Percentiles rank a stretch among this genome's conserved stretches.
Evolutionary conservation across 2,113 vertebrate genomes (phyloP).

Genomic region (Pionites leucogaster): DNA sequence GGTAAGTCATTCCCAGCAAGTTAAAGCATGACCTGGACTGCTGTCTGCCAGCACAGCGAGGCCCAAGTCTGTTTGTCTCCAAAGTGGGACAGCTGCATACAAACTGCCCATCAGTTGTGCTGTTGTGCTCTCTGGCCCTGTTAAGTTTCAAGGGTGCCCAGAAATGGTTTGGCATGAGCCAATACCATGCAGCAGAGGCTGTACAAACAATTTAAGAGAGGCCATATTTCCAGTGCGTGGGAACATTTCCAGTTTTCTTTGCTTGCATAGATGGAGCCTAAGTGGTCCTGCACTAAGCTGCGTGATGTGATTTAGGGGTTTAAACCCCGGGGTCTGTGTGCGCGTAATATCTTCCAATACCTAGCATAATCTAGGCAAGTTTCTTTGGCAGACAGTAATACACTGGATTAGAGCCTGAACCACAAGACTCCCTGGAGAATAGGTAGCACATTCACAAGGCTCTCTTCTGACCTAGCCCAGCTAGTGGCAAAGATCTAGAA

Average conservation of each 20-base stretch:
- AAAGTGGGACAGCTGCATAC: neutral
- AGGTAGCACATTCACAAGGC: slow-evolving; percentile 33
- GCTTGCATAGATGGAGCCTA: accelerated
- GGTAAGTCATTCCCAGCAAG: neutral
- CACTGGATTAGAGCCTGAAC: slow-evolving; percentile 36
- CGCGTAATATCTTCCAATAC: neutral
- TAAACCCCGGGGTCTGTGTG: neutral
- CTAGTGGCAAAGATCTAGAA: neutral
- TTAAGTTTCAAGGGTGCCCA: neutral
- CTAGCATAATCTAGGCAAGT: slow-evolving; percentile 7
- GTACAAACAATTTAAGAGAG: neutral
- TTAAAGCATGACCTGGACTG: neutral
- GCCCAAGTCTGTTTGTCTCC: neutral
- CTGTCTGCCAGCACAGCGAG: neutral
- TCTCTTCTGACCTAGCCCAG: neutral
- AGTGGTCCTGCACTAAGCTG: neutral
- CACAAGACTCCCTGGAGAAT: slow-evolving; percentile 12
- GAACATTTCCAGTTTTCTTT: neutral
- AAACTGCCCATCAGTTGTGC: neutral
- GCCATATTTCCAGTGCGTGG: neutral
- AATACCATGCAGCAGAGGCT: neutral
- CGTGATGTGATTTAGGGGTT: neutral
- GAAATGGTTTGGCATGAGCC: neutral
- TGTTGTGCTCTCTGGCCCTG: neutral
- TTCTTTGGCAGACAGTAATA: slow-evolving; percentile 45